Conservation (phyloP, 1,140 invertebrate genomes). For the Neelides sp. region DNA sequence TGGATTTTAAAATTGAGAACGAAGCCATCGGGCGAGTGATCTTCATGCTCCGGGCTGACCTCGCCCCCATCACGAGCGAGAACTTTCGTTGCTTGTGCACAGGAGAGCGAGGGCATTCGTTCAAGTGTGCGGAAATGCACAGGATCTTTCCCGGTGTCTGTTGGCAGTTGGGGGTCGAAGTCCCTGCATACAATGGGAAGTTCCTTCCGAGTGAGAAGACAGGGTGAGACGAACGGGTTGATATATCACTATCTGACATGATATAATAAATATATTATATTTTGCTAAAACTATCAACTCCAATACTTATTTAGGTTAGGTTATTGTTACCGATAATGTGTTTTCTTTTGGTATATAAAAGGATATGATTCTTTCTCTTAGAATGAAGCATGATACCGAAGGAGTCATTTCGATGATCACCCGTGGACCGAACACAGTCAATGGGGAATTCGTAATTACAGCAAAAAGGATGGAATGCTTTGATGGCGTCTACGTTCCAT, state of each 20-base stretch:
- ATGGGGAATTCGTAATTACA: conserved; percentile 25
- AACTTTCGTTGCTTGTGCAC: conserved; percentile 90
- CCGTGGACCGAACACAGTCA: conserved; percentile 46
- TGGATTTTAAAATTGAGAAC: conserved; percentile 32
- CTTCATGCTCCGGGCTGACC: conserved; percentile 72
- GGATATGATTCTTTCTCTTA: conserved; percentile 43
- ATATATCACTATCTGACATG: no score
- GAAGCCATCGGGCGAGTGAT: conserved; percentile 69
- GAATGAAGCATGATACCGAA: conserved; percentile 71
- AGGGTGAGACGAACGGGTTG: no score
- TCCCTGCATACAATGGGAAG: no score
- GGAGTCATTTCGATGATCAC: conserved; percentile 86
- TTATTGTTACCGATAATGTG: no score
- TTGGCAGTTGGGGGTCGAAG: no score
- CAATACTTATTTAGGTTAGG: no score
- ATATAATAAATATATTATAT: no score
- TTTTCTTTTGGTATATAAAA: no score
- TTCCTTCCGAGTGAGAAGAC: no score
- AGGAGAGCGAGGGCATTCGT: conserved; percentile 87
- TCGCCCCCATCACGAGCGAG: conserved; percentile 90
- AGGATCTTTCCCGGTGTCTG: conserved; percentile 88
- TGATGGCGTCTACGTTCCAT: conserved; percentile 23
- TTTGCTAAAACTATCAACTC: no score
- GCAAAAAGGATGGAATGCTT: conserved; percentile 14
- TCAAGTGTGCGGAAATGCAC: conserved; percentile 76